These are phyloP conservation scores for Sylvietta virens DNA, from an alignment of 2,113 vertebrate species.

Conservation along the genomic window DNA sequence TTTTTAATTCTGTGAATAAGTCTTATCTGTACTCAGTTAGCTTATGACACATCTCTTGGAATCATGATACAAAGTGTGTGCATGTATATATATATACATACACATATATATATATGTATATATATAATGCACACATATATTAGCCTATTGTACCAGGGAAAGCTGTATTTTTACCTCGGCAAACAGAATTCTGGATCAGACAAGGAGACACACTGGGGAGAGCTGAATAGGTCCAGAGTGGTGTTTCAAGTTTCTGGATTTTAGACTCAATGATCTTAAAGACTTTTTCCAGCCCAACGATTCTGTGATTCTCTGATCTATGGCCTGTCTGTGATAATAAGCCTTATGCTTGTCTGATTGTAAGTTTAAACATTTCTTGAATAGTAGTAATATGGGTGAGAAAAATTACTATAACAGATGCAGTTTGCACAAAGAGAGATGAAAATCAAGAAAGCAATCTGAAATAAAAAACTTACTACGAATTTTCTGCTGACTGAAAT, in stretches of 20 bases:
- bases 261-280: not conserved
- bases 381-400: not conserved
- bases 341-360: not conserved
- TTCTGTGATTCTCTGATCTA: not conserved
- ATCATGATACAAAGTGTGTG: not conserved
- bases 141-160: not conserved
- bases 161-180: not conserved
- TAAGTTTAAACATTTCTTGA: not conserved
- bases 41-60: not conserved
- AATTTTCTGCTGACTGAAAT: not conserved
- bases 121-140: not conserved
- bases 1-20: not conserved
- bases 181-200: not conserved
- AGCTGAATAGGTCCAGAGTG: not conserved
- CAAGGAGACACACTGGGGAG: accelerated
- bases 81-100: too few relatives aligned
- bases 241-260: not conserved
- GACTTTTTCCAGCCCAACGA: not conserved
- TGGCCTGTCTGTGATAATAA: not conserved
- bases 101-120: not conserved
- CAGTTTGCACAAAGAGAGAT: not conserved
- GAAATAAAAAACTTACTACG: not conserved
- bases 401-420: not conserved
- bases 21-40: not conserved
- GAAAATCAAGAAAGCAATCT: not conserved